Percentiles rank a stretch among this genome's conserved stretches.
These are phyloP conservation scores for Diadophis punctatus DNA, from an alignment of 2,113 vertebrate genomes.

Conservation along the genomic window DNA sequence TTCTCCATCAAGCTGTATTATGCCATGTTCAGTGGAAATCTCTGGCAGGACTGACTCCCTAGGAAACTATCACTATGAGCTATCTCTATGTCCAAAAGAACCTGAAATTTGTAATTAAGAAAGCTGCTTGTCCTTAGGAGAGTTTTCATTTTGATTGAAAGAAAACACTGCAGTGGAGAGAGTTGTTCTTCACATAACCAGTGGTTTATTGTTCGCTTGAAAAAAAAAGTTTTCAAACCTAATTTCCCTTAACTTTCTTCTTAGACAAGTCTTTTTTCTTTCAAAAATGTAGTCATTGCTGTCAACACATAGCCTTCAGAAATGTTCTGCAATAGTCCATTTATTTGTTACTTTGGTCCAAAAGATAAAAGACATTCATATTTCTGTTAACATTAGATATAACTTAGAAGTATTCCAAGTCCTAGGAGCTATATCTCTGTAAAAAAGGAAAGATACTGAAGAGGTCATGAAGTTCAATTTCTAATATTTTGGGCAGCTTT, in stretches of 20 bases:
- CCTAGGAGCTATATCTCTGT: neutral
- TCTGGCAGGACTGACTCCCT: neutral
- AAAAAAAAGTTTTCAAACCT: neutral
- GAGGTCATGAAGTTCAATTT: neutral
- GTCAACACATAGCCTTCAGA: neutral
- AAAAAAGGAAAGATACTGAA: neutral
- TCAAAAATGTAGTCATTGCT: neutral
- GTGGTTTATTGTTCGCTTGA: neutral
- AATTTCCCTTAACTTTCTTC: neutral
- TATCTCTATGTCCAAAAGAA: neutral
- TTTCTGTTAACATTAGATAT: neutral
- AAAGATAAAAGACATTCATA: constrained; percentile 25
- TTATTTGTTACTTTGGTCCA: neutral
- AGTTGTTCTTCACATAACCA: neutral
- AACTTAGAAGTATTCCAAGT: neutral
- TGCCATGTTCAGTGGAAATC: neutral
- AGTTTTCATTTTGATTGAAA: neutral
- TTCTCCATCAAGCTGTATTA: neutral
- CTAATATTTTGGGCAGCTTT: neutral
- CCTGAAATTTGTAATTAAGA: neutral
- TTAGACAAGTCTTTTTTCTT: neutral
- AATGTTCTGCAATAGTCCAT: neutral
- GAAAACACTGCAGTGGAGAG: neutral
- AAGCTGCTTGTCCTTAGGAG: neutral
- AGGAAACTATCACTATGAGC: neutral